Conservation (phyloP, 2,113 vertebrate genomes). For the Sinocyclocheilus grahami region DNA sequence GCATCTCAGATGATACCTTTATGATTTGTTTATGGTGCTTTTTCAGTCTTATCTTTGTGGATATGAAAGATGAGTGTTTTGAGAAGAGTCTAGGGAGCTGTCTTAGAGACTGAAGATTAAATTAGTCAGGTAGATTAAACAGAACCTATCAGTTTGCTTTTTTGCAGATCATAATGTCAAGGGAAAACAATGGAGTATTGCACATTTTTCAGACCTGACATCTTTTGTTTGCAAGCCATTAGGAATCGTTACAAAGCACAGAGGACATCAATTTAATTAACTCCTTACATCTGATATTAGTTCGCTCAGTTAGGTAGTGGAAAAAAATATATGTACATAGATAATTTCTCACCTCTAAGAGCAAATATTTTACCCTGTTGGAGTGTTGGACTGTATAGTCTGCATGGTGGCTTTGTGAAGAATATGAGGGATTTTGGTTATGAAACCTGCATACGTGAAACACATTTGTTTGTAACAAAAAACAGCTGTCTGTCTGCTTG, state of each 20-base stretch:
- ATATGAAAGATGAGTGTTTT: not conserved
- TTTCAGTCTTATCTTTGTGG: not conserved
- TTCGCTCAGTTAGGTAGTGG: not conserved
- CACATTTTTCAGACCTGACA: conserved; percentile 47
- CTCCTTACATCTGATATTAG: conserved; percentile 22
- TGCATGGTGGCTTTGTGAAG: not conserved
- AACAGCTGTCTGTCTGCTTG: conserved; percentile 48
- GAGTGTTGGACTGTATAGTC: not conserved
- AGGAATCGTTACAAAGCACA: conserved; percentile 8
- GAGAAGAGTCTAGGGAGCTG: not conserved
- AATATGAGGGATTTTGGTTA: conserved; percentile 25
- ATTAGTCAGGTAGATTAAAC: conserved; percentile 20
- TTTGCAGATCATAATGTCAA: conserved; percentile 23
- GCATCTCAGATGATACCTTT: not conserved
- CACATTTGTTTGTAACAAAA: conserved; percentile 49
- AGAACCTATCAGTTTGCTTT: conserved; percentile 27
- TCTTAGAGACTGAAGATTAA: not conserved
- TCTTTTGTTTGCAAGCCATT: conserved; percentile 36
- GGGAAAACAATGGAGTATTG: conserved; percentile 15
- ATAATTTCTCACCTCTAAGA: not conserved
- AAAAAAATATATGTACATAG: not conserved
- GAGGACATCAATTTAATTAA: conserved; percentile 27
- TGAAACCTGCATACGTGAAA: conserved; percentile 24
- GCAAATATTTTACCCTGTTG: conserved; percentile 16
- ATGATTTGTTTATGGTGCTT: not conserved